Evolutionary conservation across 2,797 vertebrate genomes (phyloP), one percentile per base, ranked within the genome.

Genomic region (Chaenodraco wilsoni): DNA sequence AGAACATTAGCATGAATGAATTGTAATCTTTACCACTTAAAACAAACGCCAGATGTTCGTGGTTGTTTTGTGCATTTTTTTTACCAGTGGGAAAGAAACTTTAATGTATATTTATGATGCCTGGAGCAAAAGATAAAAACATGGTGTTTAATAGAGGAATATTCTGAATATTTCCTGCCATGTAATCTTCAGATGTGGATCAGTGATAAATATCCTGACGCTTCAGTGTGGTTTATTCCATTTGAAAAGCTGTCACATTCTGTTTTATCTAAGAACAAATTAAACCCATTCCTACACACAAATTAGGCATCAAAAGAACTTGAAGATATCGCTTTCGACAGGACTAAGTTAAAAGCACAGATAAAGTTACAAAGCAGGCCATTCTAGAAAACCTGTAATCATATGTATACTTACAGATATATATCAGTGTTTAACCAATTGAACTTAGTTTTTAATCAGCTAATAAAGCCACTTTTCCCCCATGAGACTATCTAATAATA

Each of bases 251-350:
- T 50, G 74, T 76, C 58, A 66, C 12, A 51, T 9, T 9, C 56
- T 64, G 60, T 68, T 31, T 37, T 33, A 65, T 67, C 14, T 5
- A 65, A 40, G 31, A 65, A 74, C 64, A 76, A 84, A 80, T 50
- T 73, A 83, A 33, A 69, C 3, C 37, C 1, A 60, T 40, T 75
- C 51, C 66, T 45, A 0, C 37, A 15, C 31, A 49, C 69, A 70
- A 65, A 76, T 55, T 19, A 43, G 52, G 48, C 58, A 17, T 70
- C 37, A 57, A 21, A 65, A 41, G 52, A 6, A 14, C 17, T 31
- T 15, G 40, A 67, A 41, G 7, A 14, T 19, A 71, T 69, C 54
- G 44, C 11, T 50, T 58, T 54, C 72, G 79, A 81, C 78, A 48
- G 71, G 11, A 74, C 19, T 45, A 44, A 78, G 69, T 17, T 12